These are phyloP conservation scores for Lysiphlebus fabarum DNA, from an alignment of 1,140 invertebrate genomes.

Conservation along the genomic window DNA sequence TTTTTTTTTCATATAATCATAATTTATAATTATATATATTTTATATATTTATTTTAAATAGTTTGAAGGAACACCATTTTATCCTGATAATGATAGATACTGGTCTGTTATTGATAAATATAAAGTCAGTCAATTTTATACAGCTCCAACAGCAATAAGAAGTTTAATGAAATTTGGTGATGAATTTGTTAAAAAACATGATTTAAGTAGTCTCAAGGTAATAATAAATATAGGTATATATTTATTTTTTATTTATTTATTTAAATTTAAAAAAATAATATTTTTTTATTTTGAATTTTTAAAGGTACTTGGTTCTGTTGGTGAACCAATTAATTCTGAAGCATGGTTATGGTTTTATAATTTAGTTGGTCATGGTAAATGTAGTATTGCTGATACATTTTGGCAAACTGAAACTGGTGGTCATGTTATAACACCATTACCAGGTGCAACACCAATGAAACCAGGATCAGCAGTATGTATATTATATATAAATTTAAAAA, in stretches of 20 bases:
- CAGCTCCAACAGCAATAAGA: conserved; percentile 95
- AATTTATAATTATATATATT: conserved; percentile 19
- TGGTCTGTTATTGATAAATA: conserved; percentile 94
- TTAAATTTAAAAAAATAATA: conserved; percentile 8
- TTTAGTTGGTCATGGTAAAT: conserved; percentile 75
- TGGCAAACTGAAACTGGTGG: conserved; percentile 99
- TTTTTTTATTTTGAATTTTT: conserved; percentile 1
- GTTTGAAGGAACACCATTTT: conserved; percentile 96
- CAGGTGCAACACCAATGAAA: conserved; percentile 93
- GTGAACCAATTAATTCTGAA: conserved; percentile 97
- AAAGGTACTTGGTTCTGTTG: conserved; percentile 87
- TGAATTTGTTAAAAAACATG: conserved; percentile 66
- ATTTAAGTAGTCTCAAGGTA: conserved; percentile 56
- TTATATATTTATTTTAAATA: conserved; percentile 43
- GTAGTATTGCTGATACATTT: conserved; percentile 95
- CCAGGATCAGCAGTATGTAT: conserved; percentile 89
- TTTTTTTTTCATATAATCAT: too few species aligned
- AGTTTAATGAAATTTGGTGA: conserved; percentile 93
- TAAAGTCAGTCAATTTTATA: conserved; percentile 95
- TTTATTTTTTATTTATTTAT: too few species aligned
- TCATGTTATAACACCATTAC: conserved; percentile 90
- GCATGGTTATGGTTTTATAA: conserved; percentile 98
- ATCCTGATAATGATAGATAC: conserved; percentile 83
- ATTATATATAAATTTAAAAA: conserved; percentile 1
- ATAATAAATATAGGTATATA: too few species aligned